Evolutionary conservation across 1,140 invertebrate species (phyloP).

Genomic region (Vollenhovia emeryi): DNA sequence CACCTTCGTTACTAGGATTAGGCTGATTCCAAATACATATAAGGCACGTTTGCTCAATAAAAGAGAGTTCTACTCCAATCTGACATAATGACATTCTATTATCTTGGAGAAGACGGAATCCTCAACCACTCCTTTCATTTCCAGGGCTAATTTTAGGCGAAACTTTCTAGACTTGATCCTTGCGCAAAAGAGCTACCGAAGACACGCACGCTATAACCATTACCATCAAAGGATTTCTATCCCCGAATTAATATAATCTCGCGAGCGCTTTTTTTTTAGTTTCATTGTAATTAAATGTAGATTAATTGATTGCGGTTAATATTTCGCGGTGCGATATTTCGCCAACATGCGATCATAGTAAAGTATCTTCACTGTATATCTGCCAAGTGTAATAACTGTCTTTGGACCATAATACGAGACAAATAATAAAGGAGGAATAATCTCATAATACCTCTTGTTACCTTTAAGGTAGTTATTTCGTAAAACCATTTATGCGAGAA

Average conservation of each 20-base stretch:
- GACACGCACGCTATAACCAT: not conserved
- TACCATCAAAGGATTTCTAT: not conserved
- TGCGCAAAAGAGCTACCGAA: not conserved
- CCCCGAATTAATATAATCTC: conserved; percentile 5
- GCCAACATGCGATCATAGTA: not conserved
- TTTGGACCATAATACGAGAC: not conserved
- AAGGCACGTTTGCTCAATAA: not conserved
- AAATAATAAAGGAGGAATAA: not conserved
- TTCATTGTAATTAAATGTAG: not conserved
- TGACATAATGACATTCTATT: conserved; percentile 17
- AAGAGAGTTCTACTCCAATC: conserved; percentile 13
- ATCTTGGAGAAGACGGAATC: not conserved
- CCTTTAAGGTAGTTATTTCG: not conserved
- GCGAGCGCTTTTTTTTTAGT: not conserved
- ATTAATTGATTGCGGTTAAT: not conserved
- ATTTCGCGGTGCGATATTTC: not conserved
- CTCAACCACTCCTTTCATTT: conserved; percentile 11
- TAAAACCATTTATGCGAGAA: too few relatives aligned
- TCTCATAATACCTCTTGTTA: not conserved
- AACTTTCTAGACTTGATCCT: not conserved
- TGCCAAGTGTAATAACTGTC: not conserved
- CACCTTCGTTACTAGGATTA: not conserved
- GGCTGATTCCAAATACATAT: not conserved
- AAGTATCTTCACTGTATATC: not conserved
- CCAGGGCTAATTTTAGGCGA: not conserved